These are phyloP conservation scores for Napeogenes sylphis DNA, from an alignment of 2,888 invertebrate species.

Conservation along the genomic window DNA sequence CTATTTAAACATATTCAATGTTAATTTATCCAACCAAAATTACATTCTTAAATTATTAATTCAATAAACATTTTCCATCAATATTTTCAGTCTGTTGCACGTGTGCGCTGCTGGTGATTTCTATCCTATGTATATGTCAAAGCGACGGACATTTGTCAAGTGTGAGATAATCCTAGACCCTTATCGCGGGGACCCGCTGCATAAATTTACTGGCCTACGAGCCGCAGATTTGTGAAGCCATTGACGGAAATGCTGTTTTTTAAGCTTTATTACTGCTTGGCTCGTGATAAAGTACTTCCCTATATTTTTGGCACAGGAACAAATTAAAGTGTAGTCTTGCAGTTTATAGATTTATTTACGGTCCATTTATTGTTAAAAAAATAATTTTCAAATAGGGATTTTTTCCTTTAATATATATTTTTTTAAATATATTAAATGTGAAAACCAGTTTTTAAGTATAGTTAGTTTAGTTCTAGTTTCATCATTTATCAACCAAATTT, in stretches of 20 bases:
- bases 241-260: slow-evolving; percentile 20
- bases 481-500: not conserved
- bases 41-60: too few relatives aligned
- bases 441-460: too few relatives aligned
- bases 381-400: too few relatives aligned
- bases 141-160: slow-evolving; percentile 36
- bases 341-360: too few relatives aligned
- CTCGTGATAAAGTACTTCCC: not conserved
- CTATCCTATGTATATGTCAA: slow-evolving; percentile 27
- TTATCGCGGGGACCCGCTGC: slow-evolving; percentile 37
- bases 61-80: too few relatives aligned
- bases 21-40: too few relatives aligned
- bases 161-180: slow-evolving; percentile 45
- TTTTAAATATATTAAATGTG: too few relatives aligned
- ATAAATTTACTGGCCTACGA: slow-evolving; percentile 39
- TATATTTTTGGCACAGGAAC: not conserved
- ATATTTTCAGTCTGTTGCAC: not conserved
- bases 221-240: slow-evolving; percentile 26
- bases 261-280: slow-evolving; percentile 21
- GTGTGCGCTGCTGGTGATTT: slow-evolving; percentile 8
- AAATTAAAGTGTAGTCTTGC: not conserved
- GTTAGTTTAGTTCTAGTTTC: not conserved
- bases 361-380: too few relatives aligned
- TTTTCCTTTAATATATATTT: too few relatives aligned
- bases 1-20: too few relatives aligned